Conservation (phyloP, 2,797 vertebrate genomes). For the Synaphobranchus kaupii region DNA sequence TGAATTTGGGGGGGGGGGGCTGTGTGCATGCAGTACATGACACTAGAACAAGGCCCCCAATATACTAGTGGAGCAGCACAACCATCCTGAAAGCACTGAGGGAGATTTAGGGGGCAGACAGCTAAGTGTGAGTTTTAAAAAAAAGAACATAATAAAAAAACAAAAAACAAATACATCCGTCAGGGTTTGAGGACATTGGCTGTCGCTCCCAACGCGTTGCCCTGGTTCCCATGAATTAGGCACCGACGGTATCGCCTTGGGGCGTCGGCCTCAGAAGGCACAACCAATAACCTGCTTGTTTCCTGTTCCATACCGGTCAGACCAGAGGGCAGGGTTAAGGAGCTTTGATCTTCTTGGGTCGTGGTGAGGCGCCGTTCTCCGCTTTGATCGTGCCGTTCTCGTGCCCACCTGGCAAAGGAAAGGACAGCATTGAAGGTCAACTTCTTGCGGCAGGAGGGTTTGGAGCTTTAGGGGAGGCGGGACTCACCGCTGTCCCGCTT, state of each 20-base stretch:
- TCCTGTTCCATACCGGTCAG: conserved; percentile 53
- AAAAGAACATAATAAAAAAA: conserved; percentile 39
- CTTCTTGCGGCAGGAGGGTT: neutral
- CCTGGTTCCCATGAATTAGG: conserved; percentile 58
- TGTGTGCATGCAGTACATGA: neutral
- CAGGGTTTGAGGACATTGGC: conserved; percentile 51
- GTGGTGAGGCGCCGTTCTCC: conserved; percentile 89
- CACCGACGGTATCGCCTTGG: conserved; percentile 49
- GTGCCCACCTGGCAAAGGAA: conserved; percentile 71
- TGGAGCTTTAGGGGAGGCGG: neutral
- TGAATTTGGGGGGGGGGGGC: neutral
- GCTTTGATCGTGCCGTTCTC: conserved; percentile 92
- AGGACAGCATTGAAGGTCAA: neutral
- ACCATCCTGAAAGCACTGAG: neutral
- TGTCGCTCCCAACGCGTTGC: conserved; percentile 64
- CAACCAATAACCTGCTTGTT: conserved; percentile 36
- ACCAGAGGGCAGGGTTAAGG: conserved; percentile 73
- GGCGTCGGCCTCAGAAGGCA: conserved; percentile 43
- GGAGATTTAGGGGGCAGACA: neutral
- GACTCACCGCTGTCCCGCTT: conserved; percentile 87
- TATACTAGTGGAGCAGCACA: neutral
- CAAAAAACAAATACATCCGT: conserved; percentile 67
- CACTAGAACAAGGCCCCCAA: neutral
- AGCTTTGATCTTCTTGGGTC: conserved; percentile 93
- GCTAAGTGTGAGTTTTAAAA: neutral